Evolutionary conservation across 2,113 vertebrate genomes (phyloP).

Genomic region (Megatriorchis doriae): DNA sequence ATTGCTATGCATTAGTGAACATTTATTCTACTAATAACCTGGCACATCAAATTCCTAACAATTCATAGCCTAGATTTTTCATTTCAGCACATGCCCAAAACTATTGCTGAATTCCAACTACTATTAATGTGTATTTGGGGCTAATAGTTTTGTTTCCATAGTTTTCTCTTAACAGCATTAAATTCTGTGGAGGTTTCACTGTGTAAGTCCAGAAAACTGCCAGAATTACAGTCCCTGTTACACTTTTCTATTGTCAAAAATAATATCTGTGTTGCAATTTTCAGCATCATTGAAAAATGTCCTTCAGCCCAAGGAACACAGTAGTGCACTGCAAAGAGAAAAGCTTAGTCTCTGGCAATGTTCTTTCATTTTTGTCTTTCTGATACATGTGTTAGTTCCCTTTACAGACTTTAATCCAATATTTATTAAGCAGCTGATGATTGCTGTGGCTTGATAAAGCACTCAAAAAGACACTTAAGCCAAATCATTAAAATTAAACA

Average conservation of each 20-base stretch:
- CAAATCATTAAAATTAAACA: conserved; percentile 38
- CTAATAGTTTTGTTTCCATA: background rate
- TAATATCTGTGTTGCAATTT: background rate
- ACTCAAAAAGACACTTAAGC: conserved; percentile 31
- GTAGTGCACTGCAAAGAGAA: background rate
- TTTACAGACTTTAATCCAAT: conserved; percentile 43
- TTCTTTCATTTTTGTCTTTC: background rate
- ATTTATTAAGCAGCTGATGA: conserved; percentile 60
- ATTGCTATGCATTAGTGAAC: background rate
- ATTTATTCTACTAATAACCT: background rate
- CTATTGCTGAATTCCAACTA: background rate
- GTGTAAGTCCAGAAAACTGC: background rate
- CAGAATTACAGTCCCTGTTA: background rate
- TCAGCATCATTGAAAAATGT: background rate
- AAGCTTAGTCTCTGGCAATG: background rate
- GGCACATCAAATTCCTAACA: background rate
- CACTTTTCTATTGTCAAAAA: background rate
- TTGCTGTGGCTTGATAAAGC: conserved; percentile 39
- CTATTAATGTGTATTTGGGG: background rate
- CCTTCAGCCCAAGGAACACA: background rate
- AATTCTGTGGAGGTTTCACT: background rate
- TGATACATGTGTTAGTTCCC: background rate
- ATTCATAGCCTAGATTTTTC: background rate
- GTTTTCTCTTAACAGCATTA: background rate
- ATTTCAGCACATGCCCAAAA: background rate